phyloP scores from a whole-genome alignment of 2,113 vertebrate species.

The Chaenocephalus aceratus region DNA sequence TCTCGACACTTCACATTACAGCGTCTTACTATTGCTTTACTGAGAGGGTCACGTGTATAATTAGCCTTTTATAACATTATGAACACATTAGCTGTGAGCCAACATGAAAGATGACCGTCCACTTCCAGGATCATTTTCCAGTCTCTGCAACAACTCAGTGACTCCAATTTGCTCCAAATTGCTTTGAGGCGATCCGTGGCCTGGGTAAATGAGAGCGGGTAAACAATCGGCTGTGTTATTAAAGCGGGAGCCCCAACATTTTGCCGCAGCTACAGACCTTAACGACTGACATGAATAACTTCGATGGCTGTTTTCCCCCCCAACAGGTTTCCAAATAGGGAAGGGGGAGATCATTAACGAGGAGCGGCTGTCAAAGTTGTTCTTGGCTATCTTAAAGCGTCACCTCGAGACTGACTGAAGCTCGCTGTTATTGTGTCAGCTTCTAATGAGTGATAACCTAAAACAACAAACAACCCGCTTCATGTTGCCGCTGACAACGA shows the following conservation, averaged over 20 bases:
- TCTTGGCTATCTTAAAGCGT: conserved; percentile 15
- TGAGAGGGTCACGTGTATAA: conserved; percentile 3
- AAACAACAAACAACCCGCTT: neutral
- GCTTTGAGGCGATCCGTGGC: conserved; percentile 44
- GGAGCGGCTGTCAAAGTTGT: conserved; percentile 53
- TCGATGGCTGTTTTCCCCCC: conserved; percentile 59
- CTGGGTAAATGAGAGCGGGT: conserved; percentile 45
- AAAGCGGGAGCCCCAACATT: conserved; percentile 34
- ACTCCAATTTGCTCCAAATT: conserved; percentile 57
- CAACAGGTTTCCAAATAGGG: conserved; percentile 37
- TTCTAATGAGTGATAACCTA: conserved; percentile 16
- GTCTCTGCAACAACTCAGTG: conserved; percentile 40
- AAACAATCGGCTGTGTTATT: conserved; percentile 55
- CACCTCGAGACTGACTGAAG: conserved; percentile 9
- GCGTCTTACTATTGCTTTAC: conserved; percentile 1
- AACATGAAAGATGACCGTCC: conserved; percentile 12
- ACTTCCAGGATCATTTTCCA: conserved; percentile 28
- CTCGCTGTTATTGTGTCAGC: neutral
- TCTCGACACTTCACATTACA: neutral
- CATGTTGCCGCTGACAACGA: too few species aligned
- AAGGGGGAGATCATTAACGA: conserved; percentile 39
- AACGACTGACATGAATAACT: conserved; percentile 67
- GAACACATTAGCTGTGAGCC: conserved; percentile 1
- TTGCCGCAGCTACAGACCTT: conserved; percentile 34
- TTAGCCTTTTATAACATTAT: neutral